Evolutionary conservation across 2,888 invertebrate genomes (phyloP).

Genomic region (Chirona hameri): DNA sequence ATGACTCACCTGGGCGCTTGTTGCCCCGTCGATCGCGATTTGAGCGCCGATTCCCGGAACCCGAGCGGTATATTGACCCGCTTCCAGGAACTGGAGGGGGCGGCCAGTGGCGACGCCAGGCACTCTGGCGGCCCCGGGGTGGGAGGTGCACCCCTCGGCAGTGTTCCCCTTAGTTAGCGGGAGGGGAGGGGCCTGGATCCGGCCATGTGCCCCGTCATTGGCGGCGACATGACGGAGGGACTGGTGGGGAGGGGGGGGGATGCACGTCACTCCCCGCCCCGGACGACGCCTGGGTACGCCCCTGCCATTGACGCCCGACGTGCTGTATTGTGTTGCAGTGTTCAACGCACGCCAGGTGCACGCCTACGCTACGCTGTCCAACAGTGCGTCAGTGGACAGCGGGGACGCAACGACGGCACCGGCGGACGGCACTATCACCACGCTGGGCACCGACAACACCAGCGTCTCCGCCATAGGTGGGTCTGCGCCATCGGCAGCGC

Average conservation of each 20-base stretch:
- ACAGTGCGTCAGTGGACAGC: neutral
- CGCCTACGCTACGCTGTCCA: constrained; percentile 12
- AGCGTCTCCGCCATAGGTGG: neutral
- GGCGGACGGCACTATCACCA: neutral
- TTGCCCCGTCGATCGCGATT: neutral
- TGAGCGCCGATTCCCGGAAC: neutral
- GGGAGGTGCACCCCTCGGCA: too few relatives aligned
- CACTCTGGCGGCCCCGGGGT: neutral
- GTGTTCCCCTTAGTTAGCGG: too few relatives aligned
- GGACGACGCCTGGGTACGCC: neutral
- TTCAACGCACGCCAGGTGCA: constrained; percentile 25
- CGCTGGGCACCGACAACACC: constrained; percentile 5
- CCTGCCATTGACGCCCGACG: neutral
- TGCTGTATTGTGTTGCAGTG: neutral
- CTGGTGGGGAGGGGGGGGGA: too few relatives aligned
- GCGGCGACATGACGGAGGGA: too few relatives aligned
- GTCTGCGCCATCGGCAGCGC: too few relatives aligned
- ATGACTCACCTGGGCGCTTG: neutral
- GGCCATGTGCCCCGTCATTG: too few relatives aligned
- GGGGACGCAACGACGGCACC: neutral
- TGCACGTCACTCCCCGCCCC: neutral
- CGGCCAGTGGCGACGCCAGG: neutral
- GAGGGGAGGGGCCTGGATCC: too few relatives aligned
- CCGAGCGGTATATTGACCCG: neutral
- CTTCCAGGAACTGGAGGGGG: neutral